phyloP scores from a whole-genome alignment of 2,113 vertebrate genomes.

The Amblyopsis rosae region DNA sequence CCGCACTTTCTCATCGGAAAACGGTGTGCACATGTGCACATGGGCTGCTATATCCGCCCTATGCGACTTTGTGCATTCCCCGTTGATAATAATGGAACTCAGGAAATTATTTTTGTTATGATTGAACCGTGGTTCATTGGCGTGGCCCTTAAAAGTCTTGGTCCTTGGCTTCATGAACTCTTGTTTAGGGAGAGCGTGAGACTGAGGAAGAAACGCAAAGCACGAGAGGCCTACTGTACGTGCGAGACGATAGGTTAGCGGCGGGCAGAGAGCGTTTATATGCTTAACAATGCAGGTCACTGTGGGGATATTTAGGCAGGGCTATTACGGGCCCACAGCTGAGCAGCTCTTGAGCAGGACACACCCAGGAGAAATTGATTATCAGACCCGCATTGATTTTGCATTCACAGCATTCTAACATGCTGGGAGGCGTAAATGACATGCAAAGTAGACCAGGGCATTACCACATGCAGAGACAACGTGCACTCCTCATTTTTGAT shows the following conservation, averaged over 20 bases:
- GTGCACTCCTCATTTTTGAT: too few relatives aligned
- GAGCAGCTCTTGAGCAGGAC: conserved; percentile 10
- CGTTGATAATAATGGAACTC: conserved; percentile 48
- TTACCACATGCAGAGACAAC: too few relatives aligned
- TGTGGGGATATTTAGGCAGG: neutral
- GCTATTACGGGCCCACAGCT: conserved; percentile 8
- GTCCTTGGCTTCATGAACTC: conserved; percentile 36
- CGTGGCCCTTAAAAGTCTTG: conserved; percentile 16
- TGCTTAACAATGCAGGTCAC: conserved; percentile 13
- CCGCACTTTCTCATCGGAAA: conserved; percentile 51
- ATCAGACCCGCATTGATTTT: neutral
- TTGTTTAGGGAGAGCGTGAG: conserved; percentile 33
- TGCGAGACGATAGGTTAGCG: neutral
- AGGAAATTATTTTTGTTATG: conserved; percentile 52
- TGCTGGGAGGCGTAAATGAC: neutral
- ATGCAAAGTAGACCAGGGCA: neutral
- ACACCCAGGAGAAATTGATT: conserved; percentile 28
- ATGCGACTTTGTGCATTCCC: conserved; percentile 37
- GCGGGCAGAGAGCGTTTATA: conserved; percentile 2
- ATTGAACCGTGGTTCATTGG: conserved; percentile 42
- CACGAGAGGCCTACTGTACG: neutral
- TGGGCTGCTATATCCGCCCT: conserved; percentile 13
- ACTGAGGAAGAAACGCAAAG: neutral
- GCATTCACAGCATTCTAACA: neutral
- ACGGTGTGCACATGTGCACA: neutral